Conservation (phyloP, 1,140 invertebrate species). For the Ceratina australensis region DNA sequence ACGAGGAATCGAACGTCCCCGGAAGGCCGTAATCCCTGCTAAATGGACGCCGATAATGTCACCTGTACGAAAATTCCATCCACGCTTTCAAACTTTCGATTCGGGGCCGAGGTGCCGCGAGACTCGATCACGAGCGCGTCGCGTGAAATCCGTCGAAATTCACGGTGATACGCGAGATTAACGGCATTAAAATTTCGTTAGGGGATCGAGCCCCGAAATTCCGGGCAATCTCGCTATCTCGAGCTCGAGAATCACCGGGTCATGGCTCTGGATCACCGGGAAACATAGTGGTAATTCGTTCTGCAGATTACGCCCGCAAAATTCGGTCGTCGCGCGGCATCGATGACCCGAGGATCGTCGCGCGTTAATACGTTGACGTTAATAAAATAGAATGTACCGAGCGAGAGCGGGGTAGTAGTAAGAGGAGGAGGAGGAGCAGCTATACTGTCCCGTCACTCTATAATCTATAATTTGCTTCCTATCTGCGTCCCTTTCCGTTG, state of each 20-base stretch:
- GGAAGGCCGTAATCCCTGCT: not conserved
- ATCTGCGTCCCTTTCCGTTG: constrained; percentile 9
- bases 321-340: constrained; percentile 17
- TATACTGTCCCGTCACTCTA: not conserved
- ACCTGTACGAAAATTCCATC: not conserved
- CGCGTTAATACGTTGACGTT: constrained; percentile 28
- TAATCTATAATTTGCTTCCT: constrained; percentile 22
- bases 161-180: not conserved
- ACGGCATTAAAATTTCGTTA: constrained; percentile 36
- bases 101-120: too few relatives aligned
- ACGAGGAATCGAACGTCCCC: too few relatives aligned
- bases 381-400: constrained; percentile 34
- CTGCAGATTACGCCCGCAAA: constrained; percentile 28
- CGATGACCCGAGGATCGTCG: constrained; percentile 26
- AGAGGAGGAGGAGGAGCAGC: too few relatives aligned
- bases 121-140: not conserved
- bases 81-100: too few relatives aligned
- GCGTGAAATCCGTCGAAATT: constrained; percentile 10
- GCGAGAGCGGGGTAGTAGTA: not conserved
- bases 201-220: not conserved
- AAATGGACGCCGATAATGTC: not conserved
- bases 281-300: not conserved
- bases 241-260: not conserved
- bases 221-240: too few relatives aligned
- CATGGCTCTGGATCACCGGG: not conserved